phyloP scores from a whole-genome alignment of 2,113 vertebrate genomes.

The Saccopteryx leptura region DNA sequence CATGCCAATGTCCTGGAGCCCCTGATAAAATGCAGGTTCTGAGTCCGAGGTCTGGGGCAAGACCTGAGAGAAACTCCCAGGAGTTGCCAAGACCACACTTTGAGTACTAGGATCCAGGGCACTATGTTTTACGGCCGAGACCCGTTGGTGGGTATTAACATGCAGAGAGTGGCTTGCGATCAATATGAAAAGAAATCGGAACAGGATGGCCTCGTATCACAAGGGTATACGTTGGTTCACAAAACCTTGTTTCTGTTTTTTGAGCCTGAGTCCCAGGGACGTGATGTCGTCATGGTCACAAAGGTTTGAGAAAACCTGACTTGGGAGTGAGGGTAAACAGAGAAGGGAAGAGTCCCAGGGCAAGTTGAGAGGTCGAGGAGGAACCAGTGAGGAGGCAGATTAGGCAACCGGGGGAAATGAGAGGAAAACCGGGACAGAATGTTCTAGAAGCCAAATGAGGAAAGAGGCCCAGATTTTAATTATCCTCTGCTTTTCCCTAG shows the following conservation, averaged over 20 bases:
- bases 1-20: fast-evolving
- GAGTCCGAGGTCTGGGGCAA: background rate
- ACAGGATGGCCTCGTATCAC: fast-evolving
- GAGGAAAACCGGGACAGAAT: background rate
- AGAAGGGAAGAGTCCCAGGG: background rate
- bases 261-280: background rate
- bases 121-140: fast-evolving
- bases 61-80: background rate
- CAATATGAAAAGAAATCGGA: fast-evolving
- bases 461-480: background rate
- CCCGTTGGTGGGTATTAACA: fast-evolving
- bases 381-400: background rate
- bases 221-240: background rate
- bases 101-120: fast-evolving
- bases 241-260: background rate
- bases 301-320: conserved; percentile 40
- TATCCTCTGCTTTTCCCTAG: background rate
- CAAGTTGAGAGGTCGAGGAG: background rate
- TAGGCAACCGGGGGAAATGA: background rate
- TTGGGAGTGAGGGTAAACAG: conserved; percentile 3
- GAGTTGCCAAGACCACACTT: background rate
- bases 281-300: background rate
- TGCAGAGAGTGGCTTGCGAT: background rate
- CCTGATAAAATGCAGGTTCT: background rate
- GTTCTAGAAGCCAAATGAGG: conserved; percentile 60